These are phyloP conservation scores for Drosophila varians DNA, from an alignment of 1,140 invertebrate genomes.

Conservation along the genomic window DNA sequence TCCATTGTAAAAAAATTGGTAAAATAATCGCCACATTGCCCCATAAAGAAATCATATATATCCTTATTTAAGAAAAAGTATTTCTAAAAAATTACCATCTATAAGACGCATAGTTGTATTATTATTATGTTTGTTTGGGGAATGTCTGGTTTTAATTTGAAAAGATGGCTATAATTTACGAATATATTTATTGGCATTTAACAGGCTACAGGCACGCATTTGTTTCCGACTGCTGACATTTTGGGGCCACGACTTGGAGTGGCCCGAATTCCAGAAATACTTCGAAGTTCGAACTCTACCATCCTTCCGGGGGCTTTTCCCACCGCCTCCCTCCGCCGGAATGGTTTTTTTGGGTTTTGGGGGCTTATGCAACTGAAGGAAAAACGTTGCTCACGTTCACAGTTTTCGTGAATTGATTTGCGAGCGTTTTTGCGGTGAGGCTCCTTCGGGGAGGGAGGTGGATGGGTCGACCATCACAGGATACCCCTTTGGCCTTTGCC, in stretches of 20 bases:
- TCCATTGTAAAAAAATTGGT: too few relatives aligned
- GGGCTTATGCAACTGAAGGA: constrained; percentile 56
- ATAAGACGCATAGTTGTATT: too few relatives aligned
- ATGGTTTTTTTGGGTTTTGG: constrained; percentile 6
- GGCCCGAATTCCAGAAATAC: constrained; percentile 68
- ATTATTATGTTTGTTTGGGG: not conserved
- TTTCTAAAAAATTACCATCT: too few relatives aligned
- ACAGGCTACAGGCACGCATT: constrained; percentile 69
- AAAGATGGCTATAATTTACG: not conserved
- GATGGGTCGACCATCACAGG: constrained; percentile 2
- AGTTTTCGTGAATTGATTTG: constrained; percentile 75
- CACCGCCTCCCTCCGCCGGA: not conserved
- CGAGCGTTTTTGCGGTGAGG: constrained; percentile 38
- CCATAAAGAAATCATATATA: too few relatives aligned
- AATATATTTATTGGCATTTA: constrained; percentile 59
- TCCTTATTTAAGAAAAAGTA: too few relatives aligned
- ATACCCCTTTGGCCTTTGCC: constrained; percentile 32
- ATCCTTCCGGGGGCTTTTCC: constrained; percentile 12
- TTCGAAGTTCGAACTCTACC: constrained; percentile 54
- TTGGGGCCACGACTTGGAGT: constrained; percentile 49
- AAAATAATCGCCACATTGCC: too few relatives aligned
- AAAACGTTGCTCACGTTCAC: constrained; percentile 57
- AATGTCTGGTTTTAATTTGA: not conserved
- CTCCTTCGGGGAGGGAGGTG: not conserved
- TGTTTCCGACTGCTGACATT: constrained; percentile 29